These are phyloP conservation scores for Xestia ashworthii DNA, from an alignment of 2,888 invertebrate genomes.

Conservation along the genomic window DNA sequence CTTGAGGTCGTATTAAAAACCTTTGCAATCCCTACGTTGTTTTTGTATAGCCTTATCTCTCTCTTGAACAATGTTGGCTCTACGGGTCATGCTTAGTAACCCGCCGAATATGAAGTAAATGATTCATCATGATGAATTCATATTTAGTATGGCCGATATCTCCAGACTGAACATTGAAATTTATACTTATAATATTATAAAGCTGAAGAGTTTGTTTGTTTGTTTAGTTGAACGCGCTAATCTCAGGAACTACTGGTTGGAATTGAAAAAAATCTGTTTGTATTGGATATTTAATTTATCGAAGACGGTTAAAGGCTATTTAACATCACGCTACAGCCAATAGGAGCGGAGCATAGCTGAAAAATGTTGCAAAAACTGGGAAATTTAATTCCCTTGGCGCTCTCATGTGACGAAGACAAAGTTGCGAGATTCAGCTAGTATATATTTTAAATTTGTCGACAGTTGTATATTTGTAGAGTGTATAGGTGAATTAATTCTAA, in stretches of 20 bases:
- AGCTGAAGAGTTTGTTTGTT: too few relatives aligned
- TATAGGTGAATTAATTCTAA: not conserved
- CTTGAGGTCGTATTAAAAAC: not conserved
- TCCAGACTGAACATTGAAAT: not conserved
- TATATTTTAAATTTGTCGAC: not conserved
- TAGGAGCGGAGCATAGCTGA: too few relatives aligned
- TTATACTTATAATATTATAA: not conserved
- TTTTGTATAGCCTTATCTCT: not conserved
- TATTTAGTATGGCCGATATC: not conserved
- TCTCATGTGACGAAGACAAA: too few relatives aligned
- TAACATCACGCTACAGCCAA: too few relatives aligned
- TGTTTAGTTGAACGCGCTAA: too few relatives aligned
- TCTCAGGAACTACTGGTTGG: too few relatives aligned
- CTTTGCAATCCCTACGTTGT: not conserved
- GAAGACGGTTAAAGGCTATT: too few relatives aligned
- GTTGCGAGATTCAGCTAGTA: too few relatives aligned
- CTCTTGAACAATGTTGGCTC: not conserved
- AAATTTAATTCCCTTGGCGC: too few relatives aligned
- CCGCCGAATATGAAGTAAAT: not conserved
- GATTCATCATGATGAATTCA: not conserved
- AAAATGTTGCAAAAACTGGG: too few relatives aligned
- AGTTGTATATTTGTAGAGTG: not conserved
- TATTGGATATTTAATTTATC: too few relatives aligned
- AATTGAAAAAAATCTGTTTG: too few relatives aligned
- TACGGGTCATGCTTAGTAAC: not conserved